Evolutionary conservation across 2,888 invertebrate species (phyloP).

Genomic region (Agrotis exclamationis): DNA sequence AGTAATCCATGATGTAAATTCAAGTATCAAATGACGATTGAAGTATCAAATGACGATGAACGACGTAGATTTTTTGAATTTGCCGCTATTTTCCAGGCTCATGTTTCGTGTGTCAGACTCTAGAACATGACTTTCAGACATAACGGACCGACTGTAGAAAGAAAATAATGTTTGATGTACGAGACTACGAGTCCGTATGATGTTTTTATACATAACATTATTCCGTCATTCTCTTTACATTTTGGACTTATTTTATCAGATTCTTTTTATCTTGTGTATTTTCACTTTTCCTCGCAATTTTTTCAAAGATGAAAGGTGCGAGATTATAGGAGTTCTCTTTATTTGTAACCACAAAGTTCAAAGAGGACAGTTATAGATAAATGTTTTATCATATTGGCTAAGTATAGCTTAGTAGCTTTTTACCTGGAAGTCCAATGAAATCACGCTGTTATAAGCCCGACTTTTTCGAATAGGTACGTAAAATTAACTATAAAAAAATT

Average conservation of each 20-base stretch:
- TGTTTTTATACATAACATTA: not conserved
- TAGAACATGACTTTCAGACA: no score
- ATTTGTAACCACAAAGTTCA: not conserved
- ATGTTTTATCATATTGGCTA: not conserved
- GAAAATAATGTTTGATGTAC: no score
- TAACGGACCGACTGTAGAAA: no score
- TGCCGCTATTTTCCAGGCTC: no score
- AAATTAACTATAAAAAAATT: no score
- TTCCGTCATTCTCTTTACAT: not conserved
- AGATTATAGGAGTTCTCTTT: not conserved
- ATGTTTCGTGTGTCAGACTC: no score
- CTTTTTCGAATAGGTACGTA: no score
- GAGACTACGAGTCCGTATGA: no score
- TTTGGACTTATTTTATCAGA: not conserved
- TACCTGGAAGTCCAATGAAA: not conserved
- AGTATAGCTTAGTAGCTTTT: not conserved
- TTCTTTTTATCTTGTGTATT: not conserved
- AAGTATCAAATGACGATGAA: no score
- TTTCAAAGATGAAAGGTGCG: not conserved
- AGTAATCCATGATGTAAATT: no score
- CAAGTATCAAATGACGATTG: no score
- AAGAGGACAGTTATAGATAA: not conserved
- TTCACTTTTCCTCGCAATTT: not conserved
- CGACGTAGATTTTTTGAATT: no score
- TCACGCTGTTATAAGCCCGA: not conserved